Evolutionary conservation across 2,888 invertebrate genomes (phyloP).

Genomic region (Ophion ventricosus): DNA sequence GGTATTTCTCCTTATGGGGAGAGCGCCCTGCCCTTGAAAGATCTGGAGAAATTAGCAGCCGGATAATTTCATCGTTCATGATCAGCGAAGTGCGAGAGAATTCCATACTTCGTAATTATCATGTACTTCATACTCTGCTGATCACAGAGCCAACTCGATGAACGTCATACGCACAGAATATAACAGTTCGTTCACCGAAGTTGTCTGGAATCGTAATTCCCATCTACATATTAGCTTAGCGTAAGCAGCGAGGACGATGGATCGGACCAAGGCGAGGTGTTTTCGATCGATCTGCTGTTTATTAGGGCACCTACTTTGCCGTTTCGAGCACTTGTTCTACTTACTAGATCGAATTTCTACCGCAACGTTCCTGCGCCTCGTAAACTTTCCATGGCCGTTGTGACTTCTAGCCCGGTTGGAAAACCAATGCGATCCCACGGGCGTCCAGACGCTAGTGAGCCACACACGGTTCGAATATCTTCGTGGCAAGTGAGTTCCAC

Average conservation of each 20-base stretch:
- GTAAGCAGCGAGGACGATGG: neutral
- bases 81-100: constrained; percentile 43
- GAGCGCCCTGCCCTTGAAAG: neutral
- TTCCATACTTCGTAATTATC: constrained; percentile 33
- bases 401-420: constrained; percentile 50
- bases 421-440: constrained; percentile 48
- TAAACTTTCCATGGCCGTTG: neutral
- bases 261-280: neutral
- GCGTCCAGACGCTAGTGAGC: constrained; percentile 25
- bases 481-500: constrained; percentile 27
- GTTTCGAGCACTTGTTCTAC: constrained; percentile 4
- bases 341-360: constrained; percentile 12
- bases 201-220: constrained; percentile 1
- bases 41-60: neutral
- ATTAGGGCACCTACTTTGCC: constrained; percentile 12
- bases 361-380: neutral
- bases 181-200: constrained; percentile 22
- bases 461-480: constrained; percentile 49
- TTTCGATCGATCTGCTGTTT: neutral
- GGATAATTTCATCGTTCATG: neutral
- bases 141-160: constrained; percentile 6
- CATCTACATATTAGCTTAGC: neutral
- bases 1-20: neutral
- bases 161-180: constrained; percentile 22
- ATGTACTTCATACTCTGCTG: constrained; percentile 4